Conservation (phyloP, 1,140 invertebrate species). For the Meteorus sp. region DNA sequence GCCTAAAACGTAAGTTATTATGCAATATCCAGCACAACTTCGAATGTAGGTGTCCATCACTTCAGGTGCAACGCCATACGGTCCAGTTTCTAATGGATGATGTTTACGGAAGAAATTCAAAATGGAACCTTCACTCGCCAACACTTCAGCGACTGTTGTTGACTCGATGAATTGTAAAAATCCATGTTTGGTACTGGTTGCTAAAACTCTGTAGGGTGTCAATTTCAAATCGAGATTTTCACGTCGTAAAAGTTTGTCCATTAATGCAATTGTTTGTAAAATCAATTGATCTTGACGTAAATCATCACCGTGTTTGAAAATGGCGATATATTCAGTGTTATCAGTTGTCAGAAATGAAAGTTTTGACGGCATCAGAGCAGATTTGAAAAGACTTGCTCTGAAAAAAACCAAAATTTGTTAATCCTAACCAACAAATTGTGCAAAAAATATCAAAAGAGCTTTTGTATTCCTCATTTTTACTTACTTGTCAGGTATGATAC, state of each 20-base stretch:
- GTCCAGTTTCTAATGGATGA: constrained; percentile 82
- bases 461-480: constrained; percentile 27
- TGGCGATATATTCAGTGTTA: constrained; percentile 89
- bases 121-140: constrained; percentile 84
- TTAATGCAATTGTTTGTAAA: constrained; percentile 95
- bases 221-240: constrained; percentile 95
- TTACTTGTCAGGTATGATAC: constrained; percentile 82
- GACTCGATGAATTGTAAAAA: constrained; percentile 99
- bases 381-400: constrained; percentile 92
- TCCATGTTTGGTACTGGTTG: constrained; percentile 90
- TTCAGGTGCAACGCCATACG: constrained; percentile 89
- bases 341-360: constrained; percentile 86
- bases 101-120: constrained; percentile 89
- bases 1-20: constrained; percentile 96
- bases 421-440: constrained; percentile 9
- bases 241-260: constrained; percentile 92
- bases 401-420: constrained; percentile 30
- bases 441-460: not conserved
- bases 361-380: constrained; percentile 95
- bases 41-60: constrained; percentile 98
- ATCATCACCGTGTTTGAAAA: constrained; percentile 99
- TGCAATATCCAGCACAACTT: constrained; percentile 97
- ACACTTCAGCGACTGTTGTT: constrained; percentile 86
- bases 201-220: constrained; percentile 75
- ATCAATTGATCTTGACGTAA: constrained; percentile 98